Conservation (phyloP, 2,888 invertebrate species). For the Pachycephus smyrnensis region DNA sequence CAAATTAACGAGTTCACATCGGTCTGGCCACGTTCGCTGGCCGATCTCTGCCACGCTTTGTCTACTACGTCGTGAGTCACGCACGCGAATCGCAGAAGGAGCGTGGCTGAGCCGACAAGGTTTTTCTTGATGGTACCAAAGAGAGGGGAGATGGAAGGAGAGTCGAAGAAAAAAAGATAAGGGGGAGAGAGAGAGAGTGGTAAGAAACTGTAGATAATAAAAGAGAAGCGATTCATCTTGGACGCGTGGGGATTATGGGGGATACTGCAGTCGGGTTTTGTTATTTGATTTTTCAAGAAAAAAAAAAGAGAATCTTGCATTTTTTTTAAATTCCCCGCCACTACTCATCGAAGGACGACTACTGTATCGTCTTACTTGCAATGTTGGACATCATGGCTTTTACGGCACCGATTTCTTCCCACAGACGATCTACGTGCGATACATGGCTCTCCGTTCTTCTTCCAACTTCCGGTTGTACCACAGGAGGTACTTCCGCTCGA, state of each 20-base stretch:
- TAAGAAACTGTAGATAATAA: not conserved
- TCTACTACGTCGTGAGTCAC: conserved; percentile 1
- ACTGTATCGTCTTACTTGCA: conserved; percentile 26
- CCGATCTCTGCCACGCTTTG: not conserved
- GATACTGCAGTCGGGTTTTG: not conserved
- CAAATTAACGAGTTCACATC: conserved; percentile 13
- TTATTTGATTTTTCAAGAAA: not conserved
- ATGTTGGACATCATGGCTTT: conserved; percentile 36
- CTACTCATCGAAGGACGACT: not conserved
- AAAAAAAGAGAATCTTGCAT: not conserved
- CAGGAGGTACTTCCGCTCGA: conserved; percentile 3
- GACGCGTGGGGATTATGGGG: not conserved
- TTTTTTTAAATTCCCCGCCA: not conserved
- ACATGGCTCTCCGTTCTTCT: conserved; percentile 12
- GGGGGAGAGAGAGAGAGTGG: not conserved
- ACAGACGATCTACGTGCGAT: conserved; percentile 25
- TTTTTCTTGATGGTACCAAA: not conserved
- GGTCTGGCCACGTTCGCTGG: not conserved
- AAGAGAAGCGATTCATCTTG: not conserved
- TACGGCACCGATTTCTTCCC: conserved; percentile 38
- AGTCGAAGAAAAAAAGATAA: not conserved
- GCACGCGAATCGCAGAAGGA: not conserved
- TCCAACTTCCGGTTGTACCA: conserved; percentile 10
- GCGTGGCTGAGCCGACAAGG: not conserved
- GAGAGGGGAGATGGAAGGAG: not conserved